Conservation (phyloP, 2,888 invertebrate species). For the Hyposoter dolosus region DNA sequence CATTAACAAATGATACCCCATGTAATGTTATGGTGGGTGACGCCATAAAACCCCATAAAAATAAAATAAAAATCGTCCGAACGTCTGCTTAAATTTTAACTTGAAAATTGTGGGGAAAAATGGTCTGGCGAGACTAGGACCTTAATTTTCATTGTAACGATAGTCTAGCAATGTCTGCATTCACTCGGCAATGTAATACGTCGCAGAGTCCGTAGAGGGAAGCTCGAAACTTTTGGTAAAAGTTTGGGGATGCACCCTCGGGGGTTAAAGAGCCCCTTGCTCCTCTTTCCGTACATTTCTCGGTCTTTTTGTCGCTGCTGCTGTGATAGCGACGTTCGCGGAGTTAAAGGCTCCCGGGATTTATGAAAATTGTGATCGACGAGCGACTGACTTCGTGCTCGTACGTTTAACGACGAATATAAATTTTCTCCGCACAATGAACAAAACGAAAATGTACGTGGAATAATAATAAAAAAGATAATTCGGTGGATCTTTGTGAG, state of each 20-base stretch:
- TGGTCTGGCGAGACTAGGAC: background rate
- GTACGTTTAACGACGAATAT: background rate
- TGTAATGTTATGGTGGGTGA: too few species aligned
- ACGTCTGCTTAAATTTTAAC: too few species aligned
- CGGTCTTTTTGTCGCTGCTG: background rate
- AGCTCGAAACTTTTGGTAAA: slow-evolving; percentile 40
- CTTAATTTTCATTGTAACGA: background rate
- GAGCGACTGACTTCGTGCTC: slow-evolving; percentile 56
- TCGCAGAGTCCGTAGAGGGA: slow-evolving; percentile 21
- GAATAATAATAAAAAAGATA: background rate
- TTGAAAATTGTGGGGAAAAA: background rate
- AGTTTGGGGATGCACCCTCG: slow-evolving; percentile 43
- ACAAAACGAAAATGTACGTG: background rate
- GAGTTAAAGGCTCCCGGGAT: slow-evolving; percentile 56
- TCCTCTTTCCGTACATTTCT: background rate
- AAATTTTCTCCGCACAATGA: background rate
- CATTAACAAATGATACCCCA: too few species aligned
- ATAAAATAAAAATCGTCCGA: too few species aligned
- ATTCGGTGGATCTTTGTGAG: background rate
- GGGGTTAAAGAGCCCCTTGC: slow-evolving; percentile 11
- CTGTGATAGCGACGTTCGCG: background rate
- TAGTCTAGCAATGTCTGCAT: slow-evolving; percentile 26
- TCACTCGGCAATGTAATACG: slow-evolving; percentile 48
- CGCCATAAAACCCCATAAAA: too few species aligned
- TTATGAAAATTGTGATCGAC: slow-evolving; percentile 67